phyloP scores from a whole-genome alignment of 23 tunicate genomes.

The Pegea sp. region DNA sequence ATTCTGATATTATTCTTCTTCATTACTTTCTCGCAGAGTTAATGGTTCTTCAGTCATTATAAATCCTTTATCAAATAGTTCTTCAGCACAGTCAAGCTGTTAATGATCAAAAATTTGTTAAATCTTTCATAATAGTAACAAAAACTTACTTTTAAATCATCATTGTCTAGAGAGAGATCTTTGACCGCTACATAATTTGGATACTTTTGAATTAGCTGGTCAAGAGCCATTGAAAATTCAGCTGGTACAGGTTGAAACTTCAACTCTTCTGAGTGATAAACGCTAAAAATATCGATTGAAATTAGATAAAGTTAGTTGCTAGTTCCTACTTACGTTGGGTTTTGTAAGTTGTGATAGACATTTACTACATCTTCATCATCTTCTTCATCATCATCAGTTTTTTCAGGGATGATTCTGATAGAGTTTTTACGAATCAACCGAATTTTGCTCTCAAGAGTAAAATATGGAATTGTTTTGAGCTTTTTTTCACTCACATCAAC shows the following conservation, averaged over 20 bases:
- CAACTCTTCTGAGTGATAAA: constrained; percentile 59
- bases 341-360: constrained; percentile 58
- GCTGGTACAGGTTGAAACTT: constrained; percentile 27
- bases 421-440: constrained; percentile 75
- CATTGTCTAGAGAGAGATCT: constrained; percentile 21
- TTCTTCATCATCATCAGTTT: constrained; percentile 6
- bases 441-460: constrained; percentile 20
- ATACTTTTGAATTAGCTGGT: constrained; percentile 29
- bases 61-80: constrained; percentile 8
- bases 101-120: too few species aligned
- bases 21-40: too few species aligned
- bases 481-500: constrained; percentile 27
- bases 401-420: constrained; percentile 10
- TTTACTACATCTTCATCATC: constrained; percentile 9
- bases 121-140: too few species aligned
- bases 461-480: constrained; percentile 19
- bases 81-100: constrained; percentile 6
- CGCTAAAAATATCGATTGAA: constrained; percentile 10
- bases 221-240: constrained; percentile 43
- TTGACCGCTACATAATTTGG: constrained; percentile 44
- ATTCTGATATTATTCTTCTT: too few species aligned
- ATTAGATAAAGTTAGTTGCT: background rate
- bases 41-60: constrained; percentile 1
- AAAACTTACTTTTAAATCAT: constrained; percentile 62
- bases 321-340: constrained; percentile 32